Percentiles rank a stretch among this genome's conserved stretches.
Conservation (phyloP, 2,797 vertebrate species). For the Zonotrichia albicollis region DNA sequence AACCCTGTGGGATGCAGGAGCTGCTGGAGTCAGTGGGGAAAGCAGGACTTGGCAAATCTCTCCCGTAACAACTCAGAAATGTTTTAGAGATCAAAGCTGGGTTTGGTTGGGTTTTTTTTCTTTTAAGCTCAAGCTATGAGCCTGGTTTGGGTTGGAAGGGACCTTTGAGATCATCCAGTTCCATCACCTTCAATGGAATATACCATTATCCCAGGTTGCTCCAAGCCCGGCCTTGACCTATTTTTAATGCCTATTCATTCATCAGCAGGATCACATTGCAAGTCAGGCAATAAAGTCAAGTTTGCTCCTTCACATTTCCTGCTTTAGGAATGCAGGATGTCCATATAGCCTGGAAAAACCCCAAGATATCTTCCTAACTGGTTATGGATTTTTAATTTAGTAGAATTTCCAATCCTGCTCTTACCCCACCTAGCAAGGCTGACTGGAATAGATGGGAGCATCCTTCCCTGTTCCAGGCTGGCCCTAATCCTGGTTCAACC, state of each 20-base stretch:
- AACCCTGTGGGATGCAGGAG: not conserved
- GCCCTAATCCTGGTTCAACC: not conserved
- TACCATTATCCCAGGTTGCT: not conserved
- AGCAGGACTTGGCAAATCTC: not conserved
- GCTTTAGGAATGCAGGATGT: not conserved
- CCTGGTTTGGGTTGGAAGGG: not conserved
- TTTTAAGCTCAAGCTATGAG: not conserved
- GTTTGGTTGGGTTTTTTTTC: not conserved
- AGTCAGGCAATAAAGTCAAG: not conserved
- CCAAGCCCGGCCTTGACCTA: not conserved
- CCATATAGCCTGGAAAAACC: not conserved
- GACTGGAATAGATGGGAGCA: not conserved
- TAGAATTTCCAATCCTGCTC: not conserved
- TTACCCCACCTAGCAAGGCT: not conserved
- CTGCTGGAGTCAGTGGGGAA: not conserved
- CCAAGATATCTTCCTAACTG: not conserved
- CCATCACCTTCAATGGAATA: not conserved
- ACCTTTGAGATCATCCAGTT: not conserved
- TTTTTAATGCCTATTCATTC: not conserved
- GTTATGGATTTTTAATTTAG: not conserved
- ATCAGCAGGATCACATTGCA: slow-evolving; percentile 21
- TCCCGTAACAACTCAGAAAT: not conserved
- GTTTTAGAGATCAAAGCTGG: not conserved
- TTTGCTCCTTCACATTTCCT: not conserved
- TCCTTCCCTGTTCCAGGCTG: not conserved